Conservation (phyloP, 1,140 invertebrate genomes). For the Drosophila ohnishii region DNA sequence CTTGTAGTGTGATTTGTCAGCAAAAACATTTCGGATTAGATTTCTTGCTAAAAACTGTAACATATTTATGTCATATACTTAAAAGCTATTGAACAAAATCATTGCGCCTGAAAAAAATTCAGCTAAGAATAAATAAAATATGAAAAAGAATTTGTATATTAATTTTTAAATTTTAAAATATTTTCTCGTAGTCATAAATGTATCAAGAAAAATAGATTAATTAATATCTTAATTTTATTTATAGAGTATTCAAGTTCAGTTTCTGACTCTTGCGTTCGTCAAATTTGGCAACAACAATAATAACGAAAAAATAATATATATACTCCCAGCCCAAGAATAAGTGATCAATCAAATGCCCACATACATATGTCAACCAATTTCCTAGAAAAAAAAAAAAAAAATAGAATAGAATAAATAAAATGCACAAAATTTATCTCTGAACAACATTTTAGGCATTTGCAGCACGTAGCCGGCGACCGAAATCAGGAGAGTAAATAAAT, state of each 20-base stretch:
- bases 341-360: constrained; percentile 28
- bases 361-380: constrained; percentile 50
- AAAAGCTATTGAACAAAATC: too few species aligned
- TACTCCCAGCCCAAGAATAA: not conserved
- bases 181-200: too few species aligned
- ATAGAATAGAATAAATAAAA: constrained; percentile 9
- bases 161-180: too few species aligned
- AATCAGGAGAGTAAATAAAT: constrained; percentile 78
- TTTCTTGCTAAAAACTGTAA: too few species aligned
- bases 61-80: too few species aligned
- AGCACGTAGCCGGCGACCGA: constrained; percentile 61
- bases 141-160: too few species aligned
- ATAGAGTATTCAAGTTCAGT: too few species aligned
- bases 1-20: too few species aligned
- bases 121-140: too few species aligned
- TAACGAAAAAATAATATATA: not conserved
- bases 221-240: not conserved
- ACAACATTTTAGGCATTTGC: constrained; percentile 58
- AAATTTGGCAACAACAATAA: not conserved
- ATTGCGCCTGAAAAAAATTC: too few species aligned
- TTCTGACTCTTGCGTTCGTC: too few species aligned
- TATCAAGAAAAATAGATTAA: not conserved
- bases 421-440: constrained; percentile 26
- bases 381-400: constrained; percentile 5
- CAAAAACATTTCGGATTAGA: too few species aligned